These are phyloP conservation scores for Xestia ashworthii DNA, from an alignment of 2,888 invertebrate genomes.

Conservation along the genomic window DNA sequence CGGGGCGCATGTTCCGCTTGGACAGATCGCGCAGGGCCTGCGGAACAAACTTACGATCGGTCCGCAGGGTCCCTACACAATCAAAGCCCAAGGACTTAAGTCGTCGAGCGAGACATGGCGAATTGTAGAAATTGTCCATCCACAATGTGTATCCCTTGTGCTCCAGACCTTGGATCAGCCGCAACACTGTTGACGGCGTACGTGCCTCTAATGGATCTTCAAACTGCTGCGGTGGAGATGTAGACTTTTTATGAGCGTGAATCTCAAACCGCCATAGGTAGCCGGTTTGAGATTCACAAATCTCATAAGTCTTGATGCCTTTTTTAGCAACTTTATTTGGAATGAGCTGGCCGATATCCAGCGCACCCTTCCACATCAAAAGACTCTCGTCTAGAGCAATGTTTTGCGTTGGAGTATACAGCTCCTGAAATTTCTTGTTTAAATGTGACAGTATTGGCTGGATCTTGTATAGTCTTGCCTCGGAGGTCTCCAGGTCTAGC, in stretches of 20 bases:
- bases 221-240: too few relatives aligned
- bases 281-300: constrained; percentile 63
- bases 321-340: constrained; percentile 46
- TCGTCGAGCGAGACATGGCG: too few relatives aligned
- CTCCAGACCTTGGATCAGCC: too few relatives aligned
- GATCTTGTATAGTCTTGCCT: background rate
- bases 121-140: too few relatives aligned
- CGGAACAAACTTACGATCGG: too few relatives aligned
- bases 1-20: too few relatives aligned
- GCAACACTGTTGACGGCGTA: too few relatives aligned
- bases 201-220: too few relatives aligned
- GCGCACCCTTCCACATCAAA: constrained; percentile 56
- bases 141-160: too few relatives aligned
- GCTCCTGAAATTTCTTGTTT: background rate
- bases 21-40: too few relatives aligned
- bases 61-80: too few relatives aligned
- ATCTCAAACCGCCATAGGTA: constrained; percentile 64
- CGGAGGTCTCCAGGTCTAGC: background rate
- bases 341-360: constrained; percentile 55
- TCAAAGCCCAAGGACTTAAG: too few relatives aligned
- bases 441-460: background rate
- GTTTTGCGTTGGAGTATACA: constrained; percentile 18
- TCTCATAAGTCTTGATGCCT: constrained; percentile 58
- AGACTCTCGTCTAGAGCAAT: background rate
- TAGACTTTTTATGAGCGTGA: constrained; percentile 40